Percentiles rank a stretch among this genome's conserved stretches.
These are phyloP conservation scores for Phoenicopterus ruber DNA, from an alignment of 2,113 vertebrate genomes.

Conservation along the genomic window DNA sequence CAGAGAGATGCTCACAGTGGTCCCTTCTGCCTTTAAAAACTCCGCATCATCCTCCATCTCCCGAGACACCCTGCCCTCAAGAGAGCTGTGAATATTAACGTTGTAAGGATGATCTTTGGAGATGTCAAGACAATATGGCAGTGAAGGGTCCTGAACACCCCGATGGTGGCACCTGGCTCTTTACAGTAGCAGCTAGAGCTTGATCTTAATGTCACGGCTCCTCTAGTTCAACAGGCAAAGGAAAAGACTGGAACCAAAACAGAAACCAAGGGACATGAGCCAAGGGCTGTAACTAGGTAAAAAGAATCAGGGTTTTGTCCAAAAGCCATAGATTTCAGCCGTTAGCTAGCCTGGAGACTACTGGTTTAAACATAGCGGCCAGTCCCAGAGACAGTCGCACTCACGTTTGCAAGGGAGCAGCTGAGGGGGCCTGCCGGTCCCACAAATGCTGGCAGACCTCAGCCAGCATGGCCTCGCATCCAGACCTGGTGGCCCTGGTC, in stretches of 20 bases:
- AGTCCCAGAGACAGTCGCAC: neutral
- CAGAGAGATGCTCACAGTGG: neutral
- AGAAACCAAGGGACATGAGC: neutral
- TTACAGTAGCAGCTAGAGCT: neutral
- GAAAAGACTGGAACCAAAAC: neutral
- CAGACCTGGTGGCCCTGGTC: neutral
- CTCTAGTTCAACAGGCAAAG: neutral
- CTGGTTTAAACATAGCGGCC: neutral
- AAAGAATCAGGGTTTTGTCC: neutral
- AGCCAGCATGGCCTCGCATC: neutral
- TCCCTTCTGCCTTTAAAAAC: neutral
- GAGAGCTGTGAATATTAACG: neutral
- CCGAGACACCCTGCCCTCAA: neutral
- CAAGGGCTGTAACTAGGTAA: neutral
- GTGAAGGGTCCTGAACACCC: neutral
- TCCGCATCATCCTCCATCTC: neutral
- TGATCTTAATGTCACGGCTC: neutral
- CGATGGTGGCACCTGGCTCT: neutral
- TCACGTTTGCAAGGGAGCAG: neutral
- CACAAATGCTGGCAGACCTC: neutral
- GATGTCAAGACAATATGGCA: neutral
- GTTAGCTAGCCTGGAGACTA: neutral
- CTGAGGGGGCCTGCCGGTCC: neutral
- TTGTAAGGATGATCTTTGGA: neutral
- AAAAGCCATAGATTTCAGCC: neutral